Evolutionary conservation across 2,113 vertebrate genomes (phyloP).

Genomic region (Haemorhous mexicanus): DNA sequence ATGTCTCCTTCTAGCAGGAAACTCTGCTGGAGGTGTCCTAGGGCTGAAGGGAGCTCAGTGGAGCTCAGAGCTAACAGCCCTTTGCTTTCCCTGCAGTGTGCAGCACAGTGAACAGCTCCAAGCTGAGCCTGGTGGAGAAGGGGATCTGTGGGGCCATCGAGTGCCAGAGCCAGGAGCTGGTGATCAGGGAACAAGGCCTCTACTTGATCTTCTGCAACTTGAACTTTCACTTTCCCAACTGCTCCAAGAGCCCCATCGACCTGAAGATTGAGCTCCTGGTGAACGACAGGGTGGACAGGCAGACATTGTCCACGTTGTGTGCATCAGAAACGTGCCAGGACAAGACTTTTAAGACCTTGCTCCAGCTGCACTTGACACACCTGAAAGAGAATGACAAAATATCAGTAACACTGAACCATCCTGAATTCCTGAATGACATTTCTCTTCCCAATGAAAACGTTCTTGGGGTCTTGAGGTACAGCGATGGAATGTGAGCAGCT

Average conservation of each 20-base stretch:
- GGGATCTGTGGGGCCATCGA: slow-evolving; percentile 25
- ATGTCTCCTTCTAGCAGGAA: not conserved
- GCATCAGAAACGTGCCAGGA: not conserved
- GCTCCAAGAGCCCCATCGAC: slow-evolving; percentile 30
- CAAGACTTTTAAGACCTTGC: slow-evolving; percentile 59
- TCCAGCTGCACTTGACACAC: slow-evolving; percentile 57
- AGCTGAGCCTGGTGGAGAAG: slow-evolving; percentile 63
- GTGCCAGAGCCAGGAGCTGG: slow-evolving; percentile 45
- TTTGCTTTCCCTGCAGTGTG: slow-evolving; percentile 55
- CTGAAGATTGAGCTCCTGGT: slow-evolving; percentile 67
- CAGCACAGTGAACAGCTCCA: slow-evolving; percentile 46
- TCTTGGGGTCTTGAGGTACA: slow-evolving; percentile 66
- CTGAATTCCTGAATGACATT: slow-evolving; percentile 64
- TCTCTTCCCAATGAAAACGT: slow-evolving; percentile 69
- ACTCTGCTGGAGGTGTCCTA: not conserved
- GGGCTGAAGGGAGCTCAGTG: not conserved
- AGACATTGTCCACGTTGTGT: slow-evolving; percentile 58
- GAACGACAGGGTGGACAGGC: slow-evolving; percentile 24
- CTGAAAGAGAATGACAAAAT: slow-evolving; percentile 35
- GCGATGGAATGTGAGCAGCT: slow-evolving; percentile 11
- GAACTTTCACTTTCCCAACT: slow-evolving; percentile 62
- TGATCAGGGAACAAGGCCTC: slow-evolving; percentile 58
- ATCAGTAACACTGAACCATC: slow-evolving; percentile 52
- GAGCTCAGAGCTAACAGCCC: not conserved
- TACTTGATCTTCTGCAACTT: slow-evolving; percentile 76